Base-by-base conservation (phyloP, 2,888 invertebrate species). In the Anarsia innoxiella region DNA sequence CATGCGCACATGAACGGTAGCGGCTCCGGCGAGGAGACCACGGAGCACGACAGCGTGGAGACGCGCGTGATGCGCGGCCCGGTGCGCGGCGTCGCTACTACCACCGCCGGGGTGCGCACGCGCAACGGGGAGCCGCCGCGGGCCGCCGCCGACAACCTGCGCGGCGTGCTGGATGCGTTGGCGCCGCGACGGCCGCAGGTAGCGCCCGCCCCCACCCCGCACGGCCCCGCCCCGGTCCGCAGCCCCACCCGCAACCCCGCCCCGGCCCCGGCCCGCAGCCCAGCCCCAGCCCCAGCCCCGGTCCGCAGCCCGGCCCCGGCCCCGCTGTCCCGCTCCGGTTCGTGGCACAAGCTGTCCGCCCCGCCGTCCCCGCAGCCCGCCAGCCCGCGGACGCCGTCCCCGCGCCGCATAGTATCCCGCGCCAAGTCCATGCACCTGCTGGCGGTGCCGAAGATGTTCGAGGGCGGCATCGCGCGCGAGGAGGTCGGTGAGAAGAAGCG, bases 331-430 rank as follows among this genome's bases (percentile, higher is more conserved):
- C 91, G 93, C 65, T 92, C 93, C 5, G 93, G 93, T 63, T 92
- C 93, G 2, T 94, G 93, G 93, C 91, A 92, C 61, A 92, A 92
- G 57, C 83, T 93, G 42, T 87, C 87, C 85, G n/a, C n/a, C n/a
- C n/a, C n/a, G n/a, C 48, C 48, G 10, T 33, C 44, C 36, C 34
- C 35, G 45, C 43, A 30, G 44, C 47, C 40, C 42, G 67, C 86
- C 42, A 67, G 85, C 37, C 66, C 59, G 66, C 83, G 68, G 30
- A 50, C 76, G 32, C 50, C 69, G 4, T 77, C 87, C 2, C 82
- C 88, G 8, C 73, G 82, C 23, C 71, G 73, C 28, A 65, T 76
- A 16, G 73, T 79, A 13, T 60, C 78, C 14, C 77, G 92, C 56
- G 89, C 92, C 2, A 93, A 91, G 59, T 93, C 93, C 0, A 91